These are phyloP conservation scores for Pachyseris speciosa DNA, from an alignment of 64 coral and sea anemone species.

Conservation along the genomic window DNA sequence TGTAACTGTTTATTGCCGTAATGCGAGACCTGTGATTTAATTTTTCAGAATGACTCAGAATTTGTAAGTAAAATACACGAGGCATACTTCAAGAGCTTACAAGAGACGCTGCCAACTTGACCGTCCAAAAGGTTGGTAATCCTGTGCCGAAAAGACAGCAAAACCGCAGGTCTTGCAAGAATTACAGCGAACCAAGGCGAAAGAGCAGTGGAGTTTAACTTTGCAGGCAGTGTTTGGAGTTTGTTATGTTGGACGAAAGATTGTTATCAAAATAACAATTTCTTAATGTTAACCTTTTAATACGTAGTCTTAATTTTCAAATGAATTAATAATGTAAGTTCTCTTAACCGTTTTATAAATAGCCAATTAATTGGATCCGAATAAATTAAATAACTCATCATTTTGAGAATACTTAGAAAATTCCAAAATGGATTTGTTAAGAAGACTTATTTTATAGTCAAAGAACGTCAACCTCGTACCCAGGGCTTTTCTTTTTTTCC, in stretches of 20 bases:
- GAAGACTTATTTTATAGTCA: too few relatives aligned
- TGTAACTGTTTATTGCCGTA: neutral
- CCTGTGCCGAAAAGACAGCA: neutral
- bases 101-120: slow-evolving; percentile 61
- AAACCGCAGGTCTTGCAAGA: neutral
- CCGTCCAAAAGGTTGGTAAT: neutral
- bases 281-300: neutral
- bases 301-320: neutral
- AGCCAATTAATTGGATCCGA: too few relatives aligned
- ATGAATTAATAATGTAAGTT: neutral
- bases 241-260: neutral
- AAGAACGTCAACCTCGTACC: too few relatives aligned
- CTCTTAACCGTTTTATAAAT: neutral
- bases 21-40: too few relatives aligned
- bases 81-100: slow-evolving; percentile 73
- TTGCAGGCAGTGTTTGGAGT: neutral
- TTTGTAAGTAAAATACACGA: slow-evolving; percentile 76
- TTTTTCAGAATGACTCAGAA: slow-evolving; percentile 73
- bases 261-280: neutral
- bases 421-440: too few relatives aligned
- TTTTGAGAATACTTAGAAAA: too few relatives aligned
- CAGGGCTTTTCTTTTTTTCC: too few relatives aligned
- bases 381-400: too few relatives aligned
- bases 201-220: neutral
- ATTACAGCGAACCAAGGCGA: neutral